Conservation (phyloP, 2,797 vertebrate genomes). For the Oreortyx pictus region DNA sequence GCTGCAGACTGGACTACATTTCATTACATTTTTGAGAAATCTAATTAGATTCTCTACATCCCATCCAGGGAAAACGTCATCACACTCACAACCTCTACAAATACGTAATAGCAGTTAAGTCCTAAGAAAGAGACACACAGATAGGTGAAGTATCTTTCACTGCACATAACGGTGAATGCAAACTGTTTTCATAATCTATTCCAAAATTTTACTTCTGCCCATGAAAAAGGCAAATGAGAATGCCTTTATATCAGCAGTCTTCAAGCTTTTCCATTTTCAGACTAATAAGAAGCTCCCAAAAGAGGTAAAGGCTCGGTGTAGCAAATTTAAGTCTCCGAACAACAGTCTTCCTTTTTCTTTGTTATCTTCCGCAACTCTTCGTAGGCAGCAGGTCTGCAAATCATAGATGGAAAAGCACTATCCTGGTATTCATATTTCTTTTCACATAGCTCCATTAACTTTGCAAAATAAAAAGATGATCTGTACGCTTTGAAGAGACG, state of each 20-base stretch:
- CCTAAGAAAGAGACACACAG: background rate
- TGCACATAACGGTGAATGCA: accelerated
- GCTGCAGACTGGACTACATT: background rate
- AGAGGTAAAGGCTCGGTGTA: background rate
- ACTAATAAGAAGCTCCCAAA: background rate
- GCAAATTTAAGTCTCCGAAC: background rate
- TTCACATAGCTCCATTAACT: background rate
- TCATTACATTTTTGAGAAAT: background rate
- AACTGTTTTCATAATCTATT: background rate
- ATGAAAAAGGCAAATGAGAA: background rate
- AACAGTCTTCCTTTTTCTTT: background rate
- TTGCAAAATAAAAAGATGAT: background rate
- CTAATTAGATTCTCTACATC: background rate
- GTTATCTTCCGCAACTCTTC: background rate
- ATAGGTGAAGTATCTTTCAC: background rate
- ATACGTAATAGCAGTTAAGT: background rate
- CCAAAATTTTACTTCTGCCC: background rate
- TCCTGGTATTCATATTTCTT: background rate
- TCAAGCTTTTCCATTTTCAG: background rate
- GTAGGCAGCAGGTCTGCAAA: background rate
- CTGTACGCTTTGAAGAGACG: background rate
- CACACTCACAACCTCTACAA: background rate
- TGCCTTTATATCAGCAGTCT: background rate
- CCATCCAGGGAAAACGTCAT: background rate
- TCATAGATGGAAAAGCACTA: background rate